Evolutionary conservation across 2,113 vertebrate species (phyloP), one percentile per base, ranked within the genome.

Genomic region (Taurulus bubalis): DNA sequence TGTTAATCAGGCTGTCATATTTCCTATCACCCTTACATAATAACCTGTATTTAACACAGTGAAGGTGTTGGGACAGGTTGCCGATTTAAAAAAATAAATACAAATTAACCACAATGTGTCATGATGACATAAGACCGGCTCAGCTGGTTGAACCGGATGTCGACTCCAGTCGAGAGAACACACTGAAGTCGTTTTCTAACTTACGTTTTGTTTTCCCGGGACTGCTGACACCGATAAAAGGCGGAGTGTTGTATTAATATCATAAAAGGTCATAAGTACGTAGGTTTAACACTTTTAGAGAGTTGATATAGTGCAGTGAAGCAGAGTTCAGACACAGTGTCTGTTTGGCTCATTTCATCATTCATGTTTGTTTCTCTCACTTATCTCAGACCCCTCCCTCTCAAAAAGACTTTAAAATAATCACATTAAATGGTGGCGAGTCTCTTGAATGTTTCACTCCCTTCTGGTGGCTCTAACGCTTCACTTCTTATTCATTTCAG

Each of bases 371-470:
- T n/a, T n/a, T 30, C 49, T 53, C 22, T 53, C 49, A 53, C 49
- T 53, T 40, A 14, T 42, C 40, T 42, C 40, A 2, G 38, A 38
- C n/a, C n/a, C n/a, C n/a, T n/a, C n/a, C n/a, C n/a, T n/a, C n/a
- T n/a, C n/a, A n/a, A n/a, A n/a, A n/a, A n/a, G n/a, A n/a, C n/a
- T n/a, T n/a, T n/a, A n/a, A n/a, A n/a, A 9, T 18, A 60, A 60
- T 20, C 15, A 60, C 15, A 2, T 20, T 32, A 36, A 77, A 47
- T 88, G 74, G 64, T 24, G 69, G 63, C 6, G 42, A 75, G 84
- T 85, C 64, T 72, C 66, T 75, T 76, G 64, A 83, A 83, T 71
- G 66, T 76, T 38, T 87, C 79, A 1, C 86, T 75, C 10, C 73
- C 67, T 51, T 36, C 56, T 62, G 53, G 76, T 63, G 42, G 32